Evolutionary conservation across 1,140 invertebrate species (phyloP), one percentile per base, ranked within the genome.

Genomic region (Muscidifurax raptorellus): DNA sequence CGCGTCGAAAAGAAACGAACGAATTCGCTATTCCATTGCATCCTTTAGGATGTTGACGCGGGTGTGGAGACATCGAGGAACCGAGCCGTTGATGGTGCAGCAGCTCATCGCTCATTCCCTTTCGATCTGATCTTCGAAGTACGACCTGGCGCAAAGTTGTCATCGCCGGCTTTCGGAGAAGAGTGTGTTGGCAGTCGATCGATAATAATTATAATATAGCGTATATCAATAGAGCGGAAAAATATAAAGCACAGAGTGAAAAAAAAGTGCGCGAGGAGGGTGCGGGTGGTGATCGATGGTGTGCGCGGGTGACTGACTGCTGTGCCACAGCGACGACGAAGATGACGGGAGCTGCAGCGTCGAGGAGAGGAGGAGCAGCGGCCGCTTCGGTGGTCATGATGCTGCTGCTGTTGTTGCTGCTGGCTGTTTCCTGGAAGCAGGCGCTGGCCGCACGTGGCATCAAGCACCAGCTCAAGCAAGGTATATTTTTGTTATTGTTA

Each of bases 381-480:
- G 4, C 13, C 13, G 15, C 18, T 15, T 52, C 52, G 52, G 52
- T 22, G 52, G 18, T n/a, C n/a, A n/a, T 6, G 30, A 7, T 79
- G 6, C 7, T 84, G 44, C 28, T 84, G 0, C 27, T 72, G 27
- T 28, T 84, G n/a, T 6, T 80, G 47, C 27, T 74, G 27, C 32
- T 84, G 0, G 18, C 44, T 10, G 15, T 13, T 12, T 9, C 32
- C 1, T 6, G 32, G 18, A 66, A 67, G 2, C 40, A 74, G 18
- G n/a, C 44, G 6, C 27, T 59, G 0, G 67, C 71, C 30, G 69
- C 78, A 52, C 83, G 83, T 52, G 77, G 32, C 78, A 12, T 75
- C 32, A 84, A 84, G 59, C 82, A 84, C n/a, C 81, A 84, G 25
- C 71, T 84, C 4, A 80, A 80, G 18, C 77, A 84, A 80, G 83